A percentile compares a stretch with the other conserved stretches of the same genome.
These are phyloP conservation scores for Epinephelus lanceolatus DNA, from an alignment of 2,113 vertebrate species.

Conservation along the genomic window DNA sequence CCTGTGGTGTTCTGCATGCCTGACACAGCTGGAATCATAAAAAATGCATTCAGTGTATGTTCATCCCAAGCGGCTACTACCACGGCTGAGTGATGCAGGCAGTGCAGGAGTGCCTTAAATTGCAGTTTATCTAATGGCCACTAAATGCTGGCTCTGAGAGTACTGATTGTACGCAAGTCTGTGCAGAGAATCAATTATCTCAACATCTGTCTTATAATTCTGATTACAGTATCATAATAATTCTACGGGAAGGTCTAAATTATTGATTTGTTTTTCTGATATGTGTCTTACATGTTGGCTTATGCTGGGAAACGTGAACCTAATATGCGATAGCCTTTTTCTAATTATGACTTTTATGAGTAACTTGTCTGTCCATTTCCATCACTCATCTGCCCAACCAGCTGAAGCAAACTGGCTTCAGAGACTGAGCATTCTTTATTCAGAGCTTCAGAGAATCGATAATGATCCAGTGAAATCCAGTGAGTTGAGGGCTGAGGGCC, in stretches of 20 bases:
- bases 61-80: background rate
- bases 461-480: constrained; percentile 1
- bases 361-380: background rate
- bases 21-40: constrained; percentile 39
- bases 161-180: background rate
- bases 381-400: background rate
- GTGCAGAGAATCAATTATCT: background rate
- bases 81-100: background rate
- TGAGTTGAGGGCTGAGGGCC: background rate
- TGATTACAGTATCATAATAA: background rate
- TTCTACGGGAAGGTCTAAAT: background rate
- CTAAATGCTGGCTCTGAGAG: background rate
- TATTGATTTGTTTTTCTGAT: background rate
- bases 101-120: background rate
- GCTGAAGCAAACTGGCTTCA: background rate
- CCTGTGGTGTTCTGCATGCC: background rate
- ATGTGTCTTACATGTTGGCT: background rate
- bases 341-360: background rate
- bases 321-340: background rate
- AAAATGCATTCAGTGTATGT: constrained; percentile 42
- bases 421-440: background rate
- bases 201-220: background rate
- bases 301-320: background rate
- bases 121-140: constrained; percentile 1
- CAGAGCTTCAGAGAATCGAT: constrained; percentile 25